Evolutionary conservation across 2,113 vertebrate genomes (phyloP).

Genomic region (Sylvia atricapilla): DNA sequence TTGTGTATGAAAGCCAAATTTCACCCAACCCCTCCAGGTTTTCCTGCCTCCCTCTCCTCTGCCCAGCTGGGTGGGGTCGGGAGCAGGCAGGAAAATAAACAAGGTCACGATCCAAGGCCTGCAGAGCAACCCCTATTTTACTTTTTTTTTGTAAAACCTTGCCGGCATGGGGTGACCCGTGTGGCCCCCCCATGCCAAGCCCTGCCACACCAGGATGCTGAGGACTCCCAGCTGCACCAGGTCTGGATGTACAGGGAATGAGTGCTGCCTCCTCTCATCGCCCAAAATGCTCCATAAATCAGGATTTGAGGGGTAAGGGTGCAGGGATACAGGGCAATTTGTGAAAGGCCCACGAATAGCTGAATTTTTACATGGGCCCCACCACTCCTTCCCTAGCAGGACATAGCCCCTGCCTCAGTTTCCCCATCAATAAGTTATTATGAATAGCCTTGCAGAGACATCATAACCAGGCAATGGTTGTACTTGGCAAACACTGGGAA

Average conservation of each 20-base stretch:
- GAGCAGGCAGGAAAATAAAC: not conserved
- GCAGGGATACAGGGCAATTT: not conserved
- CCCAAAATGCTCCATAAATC: not conserved
- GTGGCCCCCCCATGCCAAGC: not conserved
- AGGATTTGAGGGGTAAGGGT: too few species aligned
- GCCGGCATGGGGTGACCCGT: fast-evolving
- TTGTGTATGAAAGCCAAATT: not conserved
- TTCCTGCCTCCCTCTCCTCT: not conserved
- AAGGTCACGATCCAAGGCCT: not conserved
- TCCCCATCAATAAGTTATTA: not conserved
- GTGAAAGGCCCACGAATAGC: not conserved
- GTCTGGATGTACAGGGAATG: fast-evolving
- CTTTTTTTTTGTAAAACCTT: not conserved
- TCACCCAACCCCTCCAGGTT: not conserved
- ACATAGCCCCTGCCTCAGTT: not conserved
- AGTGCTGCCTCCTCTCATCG: fast-evolving
- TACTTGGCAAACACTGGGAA: not conserved
- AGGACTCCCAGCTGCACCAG: not conserved
- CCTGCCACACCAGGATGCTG: not conserved
- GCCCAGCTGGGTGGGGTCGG: not conserved
- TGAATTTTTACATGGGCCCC: not conserved
- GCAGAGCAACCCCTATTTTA: not conserved
- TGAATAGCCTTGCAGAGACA: not conserved
- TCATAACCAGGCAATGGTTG: not conserved
- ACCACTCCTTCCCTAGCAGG: not conserved